Conservation (phyloP, 1,140 invertebrate genomes). For the Cotesia typhae region DNA sequence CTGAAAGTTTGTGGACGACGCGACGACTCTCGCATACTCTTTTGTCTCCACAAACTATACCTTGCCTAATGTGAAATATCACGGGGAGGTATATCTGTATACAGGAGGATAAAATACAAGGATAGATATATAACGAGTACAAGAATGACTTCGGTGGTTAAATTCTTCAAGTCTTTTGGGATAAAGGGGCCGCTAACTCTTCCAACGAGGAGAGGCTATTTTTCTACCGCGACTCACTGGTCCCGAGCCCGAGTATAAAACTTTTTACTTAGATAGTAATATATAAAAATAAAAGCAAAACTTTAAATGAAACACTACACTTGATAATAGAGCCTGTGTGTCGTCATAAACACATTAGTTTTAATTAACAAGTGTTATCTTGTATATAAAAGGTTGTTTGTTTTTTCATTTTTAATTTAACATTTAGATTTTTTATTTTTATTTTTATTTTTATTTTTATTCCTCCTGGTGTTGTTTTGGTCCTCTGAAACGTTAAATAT, state of each 20-base stretch:
- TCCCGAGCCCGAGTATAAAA: not conserved
- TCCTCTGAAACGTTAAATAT: slow-evolving; percentile 6
- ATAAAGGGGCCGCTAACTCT: slow-evolving; percentile 29
- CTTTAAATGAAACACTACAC: not conserved
- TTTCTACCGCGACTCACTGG: slow-evolving; percentile 23
- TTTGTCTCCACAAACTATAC: slow-evolving; percentile 10
- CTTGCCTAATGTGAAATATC: slow-evolving; percentile 16
- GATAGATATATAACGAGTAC: slow-evolving; percentile 17
- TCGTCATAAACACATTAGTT: not conserved
- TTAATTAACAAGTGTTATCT: no score
- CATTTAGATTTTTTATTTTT: not conserved
- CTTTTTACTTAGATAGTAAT: not conserved
- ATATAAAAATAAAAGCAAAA: not conserved
- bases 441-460: not conserved
- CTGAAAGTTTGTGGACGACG: not conserved
- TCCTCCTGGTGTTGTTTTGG: not conserved
- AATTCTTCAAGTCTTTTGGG: slow-evolving; percentile 40
- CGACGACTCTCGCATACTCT: slow-evolving; percentile 23
- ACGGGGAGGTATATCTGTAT: slow-evolving; percentile 11
- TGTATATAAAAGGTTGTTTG: no score
- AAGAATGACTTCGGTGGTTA: slow-evolving; percentile 46
- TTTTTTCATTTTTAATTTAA: no score
- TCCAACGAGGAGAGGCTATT: slow-evolving; percentile 24
- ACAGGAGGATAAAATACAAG: not conserved
- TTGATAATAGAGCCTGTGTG: not conserved